Conservation (phyloP, 2,888 invertebrate genomes). For the Euplexia lucipara region DNA sequence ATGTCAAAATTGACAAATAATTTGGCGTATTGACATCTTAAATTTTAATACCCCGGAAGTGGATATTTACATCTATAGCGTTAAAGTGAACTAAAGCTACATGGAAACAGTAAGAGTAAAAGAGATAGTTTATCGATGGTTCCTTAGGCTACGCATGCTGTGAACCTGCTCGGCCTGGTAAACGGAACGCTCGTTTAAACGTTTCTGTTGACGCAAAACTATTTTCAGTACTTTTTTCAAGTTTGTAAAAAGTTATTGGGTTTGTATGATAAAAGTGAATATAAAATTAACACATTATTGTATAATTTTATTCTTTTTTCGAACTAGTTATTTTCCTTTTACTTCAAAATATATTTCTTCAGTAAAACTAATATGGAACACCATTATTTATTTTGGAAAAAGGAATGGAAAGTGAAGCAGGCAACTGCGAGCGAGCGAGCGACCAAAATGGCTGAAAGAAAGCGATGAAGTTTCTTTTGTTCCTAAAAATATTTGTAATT, state of each 20-base stretch:
- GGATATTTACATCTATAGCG: not conserved
- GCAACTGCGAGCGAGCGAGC: not conserved
- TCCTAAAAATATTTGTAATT: slow-evolving; percentile 70
- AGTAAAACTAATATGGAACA: too few species aligned
- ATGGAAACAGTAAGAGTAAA: not conserved
- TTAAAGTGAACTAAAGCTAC: not conserved
- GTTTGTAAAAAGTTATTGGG: not conserved
- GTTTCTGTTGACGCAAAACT: not conserved
- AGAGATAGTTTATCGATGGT: not conserved
- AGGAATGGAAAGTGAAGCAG: slow-evolving; percentile 31
- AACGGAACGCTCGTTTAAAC: not conserved
- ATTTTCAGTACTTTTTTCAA: not conserved
- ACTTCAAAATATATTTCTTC: accelerated
- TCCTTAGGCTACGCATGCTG: not conserved
- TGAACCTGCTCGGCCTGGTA: accelerated
- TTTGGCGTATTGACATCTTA: slow-evolving; percentile 28
- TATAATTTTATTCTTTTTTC: accelerated
- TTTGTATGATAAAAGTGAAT: not conserved
- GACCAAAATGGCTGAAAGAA: slow-evolving; percentile 85
- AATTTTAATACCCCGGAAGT: too few species aligned
- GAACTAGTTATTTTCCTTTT: too few species aligned
- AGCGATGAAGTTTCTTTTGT: slow-evolving; percentile 84
- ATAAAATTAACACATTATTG: not conserved
- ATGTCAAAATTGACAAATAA: slow-evolving; percentile 1
- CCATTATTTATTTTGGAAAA: not conserved